Conservation (phyloP, 2,888 invertebrate species). For the Lepidochrysops patricia region DNA sequence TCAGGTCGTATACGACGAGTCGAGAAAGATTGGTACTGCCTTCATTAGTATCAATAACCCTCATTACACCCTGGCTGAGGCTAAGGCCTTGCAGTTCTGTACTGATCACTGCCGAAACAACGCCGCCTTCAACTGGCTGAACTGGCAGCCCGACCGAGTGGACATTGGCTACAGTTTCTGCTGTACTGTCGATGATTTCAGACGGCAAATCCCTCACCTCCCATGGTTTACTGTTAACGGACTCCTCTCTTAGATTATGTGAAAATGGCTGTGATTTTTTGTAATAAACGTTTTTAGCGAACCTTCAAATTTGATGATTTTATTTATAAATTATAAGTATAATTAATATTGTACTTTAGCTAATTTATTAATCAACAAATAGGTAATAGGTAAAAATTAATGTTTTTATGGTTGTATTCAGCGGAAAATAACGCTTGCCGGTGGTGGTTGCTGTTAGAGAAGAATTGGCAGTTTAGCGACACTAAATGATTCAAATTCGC, state of each 20-base stretch:
- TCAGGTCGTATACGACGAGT: slow-evolving; percentile 71
- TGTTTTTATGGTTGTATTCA: too few relatives aligned
- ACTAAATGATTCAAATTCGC: too few relatives aligned
- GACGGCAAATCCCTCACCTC: slow-evolving; percentile 64
- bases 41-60: slow-evolving; percentile 79
- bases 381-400: too few relatives aligned
- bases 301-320: too few relatives aligned
- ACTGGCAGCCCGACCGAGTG: slow-evolving; percentile 67
- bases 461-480: too few relatives aligned
- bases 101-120: slow-evolving; percentile 71
- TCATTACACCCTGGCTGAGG: slow-evolving; percentile 54
- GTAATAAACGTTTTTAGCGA: neutral
- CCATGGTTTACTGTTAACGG: slow-evolving; percentile 65
- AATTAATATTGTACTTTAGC: neutral
- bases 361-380: neutral
- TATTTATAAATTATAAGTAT: neutral
- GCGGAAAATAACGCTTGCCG: too few relatives aligned
- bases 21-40: slow-evolving; percentile 65
- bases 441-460: too few relatives aligned
- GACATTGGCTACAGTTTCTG: slow-evolving; percentile 76
- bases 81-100: slow-evolving; percentile 62
- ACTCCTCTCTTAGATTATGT: slow-evolving; percentile 41
- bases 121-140: slow-evolving; percentile 74
- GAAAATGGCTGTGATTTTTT: slow-evolving; percentile 4
- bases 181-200: slow-evolving; percentile 74